A percentile compares a stretch with the other conserved stretches of the same genome.
Conservation (phyloP, 2,797 vertebrate genomes). For the Hydrolagus colliei region DNA sequence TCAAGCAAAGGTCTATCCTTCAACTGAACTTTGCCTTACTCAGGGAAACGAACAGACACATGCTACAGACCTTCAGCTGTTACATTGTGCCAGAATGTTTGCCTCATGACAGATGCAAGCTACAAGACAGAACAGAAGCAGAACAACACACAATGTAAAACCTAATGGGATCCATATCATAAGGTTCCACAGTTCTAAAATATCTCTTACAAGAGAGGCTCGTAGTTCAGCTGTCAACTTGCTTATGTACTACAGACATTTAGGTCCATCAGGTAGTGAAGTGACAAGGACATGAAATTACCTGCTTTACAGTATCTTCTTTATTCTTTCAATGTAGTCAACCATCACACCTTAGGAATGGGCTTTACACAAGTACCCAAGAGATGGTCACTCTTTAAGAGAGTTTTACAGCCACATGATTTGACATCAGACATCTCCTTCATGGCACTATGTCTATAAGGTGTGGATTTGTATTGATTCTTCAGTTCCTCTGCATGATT, state of each 20-base stretch:
- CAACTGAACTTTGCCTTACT: constrained; percentile 86
- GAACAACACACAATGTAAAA: constrained; percentile 30
- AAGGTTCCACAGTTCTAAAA: constrained; percentile 26
- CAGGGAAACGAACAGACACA: constrained; percentile 41
- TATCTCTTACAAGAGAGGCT: constrained; percentile 17
- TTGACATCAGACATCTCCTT: no score
- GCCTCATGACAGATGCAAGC: constrained; percentile 44
- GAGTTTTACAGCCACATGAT: no score
- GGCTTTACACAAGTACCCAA: no score
- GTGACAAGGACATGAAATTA: neutral
- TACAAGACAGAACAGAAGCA: constrained; percentile 59
- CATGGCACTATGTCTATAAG: no score
- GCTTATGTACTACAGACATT: neutral
- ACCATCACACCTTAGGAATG: no score
- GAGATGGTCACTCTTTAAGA: no score
- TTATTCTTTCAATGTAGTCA: no score
- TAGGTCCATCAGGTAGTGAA: constrained; percentile 5
- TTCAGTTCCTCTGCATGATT: no score
- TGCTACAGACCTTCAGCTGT: constrained; percentile 48
- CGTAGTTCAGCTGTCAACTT: constrained; percentile 18
- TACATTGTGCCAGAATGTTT: constrained; percentile 61
- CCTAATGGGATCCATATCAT: constrained; percentile 28
- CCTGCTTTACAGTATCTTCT: no score
- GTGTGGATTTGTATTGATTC: no score
- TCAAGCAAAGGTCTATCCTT: constrained; percentile 80